These are phyloP conservation scores for Pantherophis vulpinus DNA, from an alignment of 2,797 vertebrate genomes.

Conservation along the genomic window DNA sequence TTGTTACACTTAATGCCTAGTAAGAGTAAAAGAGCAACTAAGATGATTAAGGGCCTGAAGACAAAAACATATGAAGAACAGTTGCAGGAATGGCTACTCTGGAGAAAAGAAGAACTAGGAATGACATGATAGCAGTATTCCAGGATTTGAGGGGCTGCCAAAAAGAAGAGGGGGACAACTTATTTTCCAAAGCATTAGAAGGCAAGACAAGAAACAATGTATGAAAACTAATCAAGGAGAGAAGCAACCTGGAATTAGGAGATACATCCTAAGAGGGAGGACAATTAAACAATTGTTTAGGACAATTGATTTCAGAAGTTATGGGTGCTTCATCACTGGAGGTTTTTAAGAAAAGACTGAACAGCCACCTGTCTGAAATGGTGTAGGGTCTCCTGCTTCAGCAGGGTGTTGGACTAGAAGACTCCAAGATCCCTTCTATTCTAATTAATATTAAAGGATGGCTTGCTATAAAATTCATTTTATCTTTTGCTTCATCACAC, in stretches of 20 bases:
- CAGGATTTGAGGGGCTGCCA: background rate
- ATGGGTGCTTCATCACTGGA: background rate
- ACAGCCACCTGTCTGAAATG: background rate
- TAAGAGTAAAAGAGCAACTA: background rate
- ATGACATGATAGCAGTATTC: background rate
- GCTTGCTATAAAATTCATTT: background rate
- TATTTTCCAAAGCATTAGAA: background rate
- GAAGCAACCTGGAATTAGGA: background rate
- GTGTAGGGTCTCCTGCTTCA: background rate
- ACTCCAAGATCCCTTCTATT: background rate
- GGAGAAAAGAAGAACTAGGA: background rate
- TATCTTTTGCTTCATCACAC: background rate
- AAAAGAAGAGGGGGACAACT: background rate
- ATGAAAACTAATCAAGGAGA: background rate
- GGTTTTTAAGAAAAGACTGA: background rate
- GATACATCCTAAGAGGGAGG: background rate
- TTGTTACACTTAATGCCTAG: background rate
- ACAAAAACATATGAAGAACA: background rate
- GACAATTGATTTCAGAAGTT: background rate
- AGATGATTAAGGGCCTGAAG: background rate
- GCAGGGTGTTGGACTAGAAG: background rate
- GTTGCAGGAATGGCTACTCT: background rate
- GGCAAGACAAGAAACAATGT: background rate
- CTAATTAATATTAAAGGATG: background rate
- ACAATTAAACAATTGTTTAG: background rate